phyloP scores from a whole-genome alignment of 2,888 invertebrate genomes.

The Archips crataeganus region DNA sequence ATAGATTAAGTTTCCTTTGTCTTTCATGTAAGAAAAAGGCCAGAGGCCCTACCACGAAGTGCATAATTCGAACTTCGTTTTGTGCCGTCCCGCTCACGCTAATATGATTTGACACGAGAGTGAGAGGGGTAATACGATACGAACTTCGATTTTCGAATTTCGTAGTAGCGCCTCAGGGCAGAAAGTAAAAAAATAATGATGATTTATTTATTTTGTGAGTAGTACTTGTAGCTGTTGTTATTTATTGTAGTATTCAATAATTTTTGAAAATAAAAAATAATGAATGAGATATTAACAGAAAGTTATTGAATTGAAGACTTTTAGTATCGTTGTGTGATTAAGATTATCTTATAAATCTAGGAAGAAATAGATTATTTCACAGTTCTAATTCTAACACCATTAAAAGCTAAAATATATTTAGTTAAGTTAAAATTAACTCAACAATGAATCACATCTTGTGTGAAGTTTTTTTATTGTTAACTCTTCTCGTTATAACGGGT shows the following conservation, averaged over 20 bases:
- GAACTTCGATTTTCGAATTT: no score
- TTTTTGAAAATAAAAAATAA: background rate
- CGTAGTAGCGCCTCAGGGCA: no score
- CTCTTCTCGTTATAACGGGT: slow-evolving; percentile 39
- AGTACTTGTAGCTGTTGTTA: no score
- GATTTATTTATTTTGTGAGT: no score
- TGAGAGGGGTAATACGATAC: no score
- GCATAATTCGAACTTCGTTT: no score
- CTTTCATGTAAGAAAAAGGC: no score
- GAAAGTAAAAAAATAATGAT: no score
- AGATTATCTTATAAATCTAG: background rate
- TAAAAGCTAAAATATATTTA: background rate
- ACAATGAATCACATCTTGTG: slow-evolving; percentile 34
- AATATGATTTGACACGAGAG: no score
- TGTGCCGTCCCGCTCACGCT: no score
- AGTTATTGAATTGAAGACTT: background rate
- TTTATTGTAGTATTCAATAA: background rate
- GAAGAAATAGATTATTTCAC: background rate
- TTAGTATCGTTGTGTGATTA: background rate
- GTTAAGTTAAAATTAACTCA: background rate
- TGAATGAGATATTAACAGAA: background rate
- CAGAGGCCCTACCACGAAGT: no score
- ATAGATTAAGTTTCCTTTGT: no score
- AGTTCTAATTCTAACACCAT: background rate
- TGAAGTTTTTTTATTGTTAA: slow-evolving; percentile 15